Evolutionary conservation across 1,140 invertebrate genomes (phyloP), one percentile per base, ranked within the genome.

Genomic region (Pseudachorutes palmiensis): DNA sequence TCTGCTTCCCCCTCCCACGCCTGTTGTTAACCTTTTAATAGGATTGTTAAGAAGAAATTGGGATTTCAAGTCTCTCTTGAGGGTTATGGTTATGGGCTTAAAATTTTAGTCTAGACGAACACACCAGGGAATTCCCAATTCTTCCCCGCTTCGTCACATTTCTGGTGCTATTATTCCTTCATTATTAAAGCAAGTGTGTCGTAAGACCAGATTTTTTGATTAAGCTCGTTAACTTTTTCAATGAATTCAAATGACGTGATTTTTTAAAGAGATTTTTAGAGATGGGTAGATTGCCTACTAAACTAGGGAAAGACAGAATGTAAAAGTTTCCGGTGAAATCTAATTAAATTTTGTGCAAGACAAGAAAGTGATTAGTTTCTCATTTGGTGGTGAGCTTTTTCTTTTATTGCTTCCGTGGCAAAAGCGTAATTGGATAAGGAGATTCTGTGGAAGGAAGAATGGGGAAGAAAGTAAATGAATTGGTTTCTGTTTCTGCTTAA

Each of bases 11-110:
- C 24, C 24, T 22, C 9, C 36, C 19, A 19, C 36, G 19, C 9
- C 19, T 12, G 51, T 55, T 16, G 51, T 55, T 55, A 55, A 26
- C 51, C 51, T 55, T 55, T 55, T 55, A 55, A 55, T 55, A 55
- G 51, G 24, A 14, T 16, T 55, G 3, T 5, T 9, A 55, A 24
- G 24, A 55, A 22, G 51, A 55, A 55, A 55, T 55, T 12, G 24
- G 24, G 12, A 55, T 55, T 55, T 55, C 24, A 55, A 24, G 36
- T 45, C 36, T 45, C 36, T 55, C 24, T 14, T 24, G 24, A 55
- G 51, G 51, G 51, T 55, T 55, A 55, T 55, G 12, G 12, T 55
- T 55, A 55, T 55, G 24, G 24, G 14, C 51, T 55, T 55, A 19
- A 55, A 55, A 55, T 55, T 55, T 22, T 5, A 19, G 36, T 41